Evolutionary conservation across 2,888 invertebrate species (phyloP).

Genomic region (Rhorus exstirpatorius): DNA sequence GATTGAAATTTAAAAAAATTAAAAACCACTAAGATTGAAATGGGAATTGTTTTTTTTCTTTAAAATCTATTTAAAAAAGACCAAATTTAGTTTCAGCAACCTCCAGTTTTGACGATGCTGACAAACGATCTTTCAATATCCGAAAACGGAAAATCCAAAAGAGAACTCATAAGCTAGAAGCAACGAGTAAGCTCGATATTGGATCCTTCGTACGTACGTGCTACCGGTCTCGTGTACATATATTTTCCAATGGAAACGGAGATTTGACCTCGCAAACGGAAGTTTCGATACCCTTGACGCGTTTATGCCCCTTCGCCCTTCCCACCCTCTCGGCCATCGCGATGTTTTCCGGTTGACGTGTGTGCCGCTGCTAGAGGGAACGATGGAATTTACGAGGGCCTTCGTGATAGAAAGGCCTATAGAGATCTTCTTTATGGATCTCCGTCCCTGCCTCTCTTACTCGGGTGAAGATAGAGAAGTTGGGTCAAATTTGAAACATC

Average conservation of each 20-base stretch:
- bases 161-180: background rate
- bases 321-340: background rate
- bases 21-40: too few relatives aligned
- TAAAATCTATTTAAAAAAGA: too few relatives aligned
- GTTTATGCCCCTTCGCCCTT: constrained; percentile 15
- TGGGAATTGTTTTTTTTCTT: too few relatives aligned
- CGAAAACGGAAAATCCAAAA: background rate
- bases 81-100: too few relatives aligned
- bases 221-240: background rate
- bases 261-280: constrained; percentile 42
- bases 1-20: too few relatives aligned
- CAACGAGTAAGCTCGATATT: background rate
- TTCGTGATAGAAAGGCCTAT: constrained; percentile 21
- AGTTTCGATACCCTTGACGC: constrained; percentile 58
- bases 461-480: background rate
- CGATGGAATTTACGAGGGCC: constrained; percentile 57
- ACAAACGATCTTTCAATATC: background rate
- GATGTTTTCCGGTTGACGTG: constrained; percentile 58
- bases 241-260: constrained; percentile 33
- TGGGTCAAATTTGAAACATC: background rate
- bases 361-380: constrained; percentile 33
- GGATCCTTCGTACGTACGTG: constrained; percentile 2
- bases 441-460: background rate
- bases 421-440: constrained; percentile 39
- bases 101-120: background rate